Evolutionary conservation across 2,113 vertebrate species (phyloP).

Genomic region (Ochotona princeps): DNA sequence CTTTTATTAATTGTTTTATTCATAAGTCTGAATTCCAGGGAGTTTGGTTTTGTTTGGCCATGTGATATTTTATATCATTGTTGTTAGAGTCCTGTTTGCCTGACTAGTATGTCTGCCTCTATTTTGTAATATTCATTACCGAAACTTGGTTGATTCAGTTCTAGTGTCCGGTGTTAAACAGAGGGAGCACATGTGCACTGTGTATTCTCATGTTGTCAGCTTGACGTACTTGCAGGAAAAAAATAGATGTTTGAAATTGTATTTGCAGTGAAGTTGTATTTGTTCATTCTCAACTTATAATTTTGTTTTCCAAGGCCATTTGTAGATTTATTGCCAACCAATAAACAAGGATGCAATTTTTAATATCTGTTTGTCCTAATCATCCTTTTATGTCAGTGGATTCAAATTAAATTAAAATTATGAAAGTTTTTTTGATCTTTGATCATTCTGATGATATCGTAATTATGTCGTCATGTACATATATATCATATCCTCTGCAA

Average conservation of each 20-base stretch:
- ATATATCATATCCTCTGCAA: too few relatives aligned
- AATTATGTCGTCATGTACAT: neutral
- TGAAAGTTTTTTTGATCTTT: conserved; percentile 30
- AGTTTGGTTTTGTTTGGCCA: neutral
- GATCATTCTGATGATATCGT: conserved; percentile 22
- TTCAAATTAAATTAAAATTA: conserved; percentile 31
- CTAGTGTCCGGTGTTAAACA: neutral
- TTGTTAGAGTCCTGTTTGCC: neutral
- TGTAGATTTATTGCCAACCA: conserved; percentile 46
- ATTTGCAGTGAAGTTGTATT: neutral
- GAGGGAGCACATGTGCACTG: neutral
- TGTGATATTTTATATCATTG: conserved; percentile 44
- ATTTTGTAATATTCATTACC: neutral
- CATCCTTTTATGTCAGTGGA: neutral
- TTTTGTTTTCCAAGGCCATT: conserved; percentile 30
- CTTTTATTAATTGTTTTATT: neutral
- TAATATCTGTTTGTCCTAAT: neutral
- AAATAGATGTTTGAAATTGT: conserved; percentile 59
- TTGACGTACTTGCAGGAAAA: conserved; percentile 47
- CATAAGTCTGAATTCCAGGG: conserved; percentile 25
- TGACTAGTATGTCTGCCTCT: neutral
- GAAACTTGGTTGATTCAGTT: conserved; percentile 12
- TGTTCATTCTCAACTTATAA: neutral
- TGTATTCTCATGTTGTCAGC: conserved; percentile 53
- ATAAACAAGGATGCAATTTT: neutral